phyloP scores from a whole-genome alignment of 2,888 invertebrate species.

The Steromphala cineraria region DNA sequence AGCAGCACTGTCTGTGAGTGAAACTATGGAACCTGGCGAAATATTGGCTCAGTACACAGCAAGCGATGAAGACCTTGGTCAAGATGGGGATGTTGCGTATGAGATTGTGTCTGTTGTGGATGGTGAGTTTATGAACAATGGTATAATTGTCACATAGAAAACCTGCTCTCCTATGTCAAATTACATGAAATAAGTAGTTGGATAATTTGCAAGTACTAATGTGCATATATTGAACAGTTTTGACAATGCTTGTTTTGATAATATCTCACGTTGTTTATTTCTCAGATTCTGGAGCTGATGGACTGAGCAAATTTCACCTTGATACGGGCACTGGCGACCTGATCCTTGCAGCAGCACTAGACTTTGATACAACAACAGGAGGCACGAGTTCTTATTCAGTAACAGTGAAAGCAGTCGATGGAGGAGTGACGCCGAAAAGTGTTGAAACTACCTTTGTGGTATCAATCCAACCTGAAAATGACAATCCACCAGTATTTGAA shows the following conservation, averaged over 20 bases:
- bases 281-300: no score
- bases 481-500: slow-evolving; percentile 4
- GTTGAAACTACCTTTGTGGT: neutral
- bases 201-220: no score
- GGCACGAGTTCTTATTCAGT: neutral
- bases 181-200: no score
- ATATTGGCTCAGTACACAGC: neutral
- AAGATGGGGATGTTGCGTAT: slow-evolving; percentile 6
- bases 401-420: neutral
- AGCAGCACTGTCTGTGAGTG: neutral
- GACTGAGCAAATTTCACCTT: neutral
- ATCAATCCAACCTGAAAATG: neutral
- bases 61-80: neutral
- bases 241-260: no score
- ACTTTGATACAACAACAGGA: neutral
- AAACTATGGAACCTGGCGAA: neutral
- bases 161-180: no score
- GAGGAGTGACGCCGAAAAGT: neutral
- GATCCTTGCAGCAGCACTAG: neutral
- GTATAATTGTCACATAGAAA: no score
- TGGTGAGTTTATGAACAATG: neutral
- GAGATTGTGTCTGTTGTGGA: neutral
- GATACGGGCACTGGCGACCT: neutral
- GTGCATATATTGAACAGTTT: no score
- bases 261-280: no score